Evolutionary conservation across 1,140 invertebrate genomes (phyloP).

Genomic region (Rhysida immarginata): DNA sequence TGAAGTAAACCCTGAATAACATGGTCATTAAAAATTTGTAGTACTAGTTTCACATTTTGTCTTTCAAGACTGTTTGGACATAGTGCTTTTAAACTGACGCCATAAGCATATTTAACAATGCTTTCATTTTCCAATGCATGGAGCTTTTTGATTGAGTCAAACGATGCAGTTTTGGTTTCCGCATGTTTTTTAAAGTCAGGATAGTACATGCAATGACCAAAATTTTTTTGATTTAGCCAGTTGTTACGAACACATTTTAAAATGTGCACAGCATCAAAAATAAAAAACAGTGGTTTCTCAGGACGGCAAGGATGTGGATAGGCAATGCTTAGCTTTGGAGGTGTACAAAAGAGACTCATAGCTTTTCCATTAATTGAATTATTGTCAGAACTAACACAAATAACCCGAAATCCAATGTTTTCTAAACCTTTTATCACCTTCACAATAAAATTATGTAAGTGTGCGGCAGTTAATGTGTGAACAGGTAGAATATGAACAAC

Average conservation of each 20-base stretch:
- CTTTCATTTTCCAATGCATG: slow-evolving; percentile 1
- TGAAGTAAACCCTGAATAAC: slow-evolving; percentile 9
- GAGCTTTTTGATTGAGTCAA: background rate
- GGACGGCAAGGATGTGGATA: slow-evolving; percentile 5
- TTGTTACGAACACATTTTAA: slow-evolving; percentile 8
- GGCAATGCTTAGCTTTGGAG: slow-evolving; percentile 6
- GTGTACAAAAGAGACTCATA: slow-evolving; percentile 10
- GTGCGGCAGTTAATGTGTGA: too few relatives aligned
- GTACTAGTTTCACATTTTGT: slow-evolving; percentile 15
- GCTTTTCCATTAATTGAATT: slow-evolving; percentile 18
- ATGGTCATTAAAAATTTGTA: slow-evolving; percentile 15
- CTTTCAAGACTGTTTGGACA: slow-evolving; percentile 12
- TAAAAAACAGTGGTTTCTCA: slow-evolving; percentile 5
- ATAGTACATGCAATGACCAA: background rate
- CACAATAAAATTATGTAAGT: too few relatives aligned
- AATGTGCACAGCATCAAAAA: slow-evolving; percentile 9
- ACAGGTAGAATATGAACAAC: too few relatives aligned
- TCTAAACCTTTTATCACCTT: too few relatives aligned
- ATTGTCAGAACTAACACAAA: too few relatives aligned
- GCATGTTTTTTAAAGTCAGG: slow-evolving; percentile 3
- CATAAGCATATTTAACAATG: slow-evolving; percentile 12
- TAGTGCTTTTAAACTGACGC: slow-evolving; percentile 7
- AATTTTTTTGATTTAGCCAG: slow-evolving; percentile 9
- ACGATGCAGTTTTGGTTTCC: background rate
- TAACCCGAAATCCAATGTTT: too few relatives aligned